Base-by-base conservation (phyloP, 2,888 invertebrate genomes). In the Meiosimyza decipiens region DNA sequence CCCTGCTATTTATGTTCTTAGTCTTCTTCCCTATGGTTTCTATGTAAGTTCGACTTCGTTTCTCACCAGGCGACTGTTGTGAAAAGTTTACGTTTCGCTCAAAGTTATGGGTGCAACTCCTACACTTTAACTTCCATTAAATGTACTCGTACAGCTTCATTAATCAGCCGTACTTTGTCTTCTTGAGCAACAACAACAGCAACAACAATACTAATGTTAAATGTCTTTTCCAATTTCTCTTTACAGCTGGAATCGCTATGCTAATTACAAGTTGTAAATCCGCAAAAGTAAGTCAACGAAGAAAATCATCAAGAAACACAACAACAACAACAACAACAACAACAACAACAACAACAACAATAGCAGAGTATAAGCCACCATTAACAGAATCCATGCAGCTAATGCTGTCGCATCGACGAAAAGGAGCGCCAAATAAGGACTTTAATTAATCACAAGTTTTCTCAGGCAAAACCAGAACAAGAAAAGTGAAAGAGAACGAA, bases 211-310 rank as follows among this genome's bases (percentile, higher is more conserved):
- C 68, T 13, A 28, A 59, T 71, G 62, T 72, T 73, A 64, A n/a
- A 68, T 72, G 33, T 7, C 71, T 59, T 71, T 51, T 57, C n/a
- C 64, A 50, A 52, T 47, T 69, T 76, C 73, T 77, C 78, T 77
- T 82, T 83, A 72, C 80, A 84, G 83, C 77, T 80, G 74, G 71
- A 79, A 82, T 77, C 82, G 81, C 80, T 82, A 79, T 81, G 83
- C 81, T 81, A 84, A 84, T 84, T 84, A 81, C 79, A 78, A 80
- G 79, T 78, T 81, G 82, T 77, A 79, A 79, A 79, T 78, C 75
- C 76, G 63, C 66, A 77, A 68, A 72, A 54, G 57, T 72, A 67
- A 65, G 71, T 69, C 64, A 65, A 55, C 65, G 76, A 64, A 75
- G 72, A 65, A 71, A 63, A 63, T 57, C 54, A 68, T 40, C 67